phyloP scores from a whole-genome alignment of 2,113 vertebrate species.

The Aegotheles bennettii region DNA sequence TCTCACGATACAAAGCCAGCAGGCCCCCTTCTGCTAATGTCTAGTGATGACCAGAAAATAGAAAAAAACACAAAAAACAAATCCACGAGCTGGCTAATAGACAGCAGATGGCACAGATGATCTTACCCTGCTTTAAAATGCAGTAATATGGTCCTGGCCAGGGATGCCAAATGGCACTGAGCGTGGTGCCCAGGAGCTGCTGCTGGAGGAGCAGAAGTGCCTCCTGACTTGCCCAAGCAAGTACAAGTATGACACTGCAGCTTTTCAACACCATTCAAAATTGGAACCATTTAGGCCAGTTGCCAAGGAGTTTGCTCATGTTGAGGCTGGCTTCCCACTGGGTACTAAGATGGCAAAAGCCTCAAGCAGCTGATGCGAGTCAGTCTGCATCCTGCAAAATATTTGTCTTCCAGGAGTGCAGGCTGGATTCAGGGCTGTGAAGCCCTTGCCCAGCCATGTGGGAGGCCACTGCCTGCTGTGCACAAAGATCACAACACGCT shows the following conservation, averaged over 20 bases:
- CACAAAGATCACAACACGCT: rapidly evolving
- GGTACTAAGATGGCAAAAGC: background rate
- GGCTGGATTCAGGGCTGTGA: background rate
- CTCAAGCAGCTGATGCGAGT: background rate
- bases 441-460: rapidly evolving
- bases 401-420: background rate
- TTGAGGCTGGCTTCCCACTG: background rate
- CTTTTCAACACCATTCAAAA: background rate
- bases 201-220: background rate
- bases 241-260: background rate
- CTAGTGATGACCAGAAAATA: background rate
- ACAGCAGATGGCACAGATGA: background rate
- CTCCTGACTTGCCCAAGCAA: background rate
- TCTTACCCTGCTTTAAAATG: background rate
- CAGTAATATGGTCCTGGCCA: background rate
- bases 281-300: background rate
- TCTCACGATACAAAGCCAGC: background rate
- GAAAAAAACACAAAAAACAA: background rate
- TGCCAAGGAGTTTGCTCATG: background rate
- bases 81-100: background rate
- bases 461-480: rapidly evolving
- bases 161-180: background rate
- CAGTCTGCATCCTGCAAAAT: background rate
- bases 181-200: background rate
- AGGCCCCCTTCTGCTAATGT: no score